These are phyloP conservation scores for Pteronura brasiliensis DNA, from an alignment of 2,113 vertebrate genomes.

Conservation along the genomic window DNA sequence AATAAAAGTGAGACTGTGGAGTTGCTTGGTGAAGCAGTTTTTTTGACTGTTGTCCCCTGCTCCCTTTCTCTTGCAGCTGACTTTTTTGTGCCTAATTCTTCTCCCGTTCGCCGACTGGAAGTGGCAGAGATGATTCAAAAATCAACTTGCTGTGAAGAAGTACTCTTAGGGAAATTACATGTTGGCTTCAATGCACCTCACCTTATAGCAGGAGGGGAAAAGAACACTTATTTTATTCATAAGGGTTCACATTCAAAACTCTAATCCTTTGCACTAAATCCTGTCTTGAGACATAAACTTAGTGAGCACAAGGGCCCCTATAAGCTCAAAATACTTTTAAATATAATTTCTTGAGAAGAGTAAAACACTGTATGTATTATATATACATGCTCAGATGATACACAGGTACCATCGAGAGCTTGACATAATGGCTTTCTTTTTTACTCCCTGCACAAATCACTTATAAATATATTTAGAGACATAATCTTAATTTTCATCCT, in stretches of 20 bases:
- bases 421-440: neutral
- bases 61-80: too few species aligned
- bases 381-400: neutral
- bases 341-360: neutral
- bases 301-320: neutral
- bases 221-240: neutral
- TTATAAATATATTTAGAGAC: neutral
- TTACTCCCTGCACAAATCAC: neutral
- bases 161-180: neutral
- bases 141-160: neutral
- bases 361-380: neutral
- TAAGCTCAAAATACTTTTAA: neutral
- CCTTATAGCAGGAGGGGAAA: neutral
- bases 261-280: neutral
- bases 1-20: too few species aligned
- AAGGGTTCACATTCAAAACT: neutral
- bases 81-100: too few species aligned
- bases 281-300: neutral
- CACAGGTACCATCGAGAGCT: neutral
- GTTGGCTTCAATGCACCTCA: neutral
- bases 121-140: neutral
- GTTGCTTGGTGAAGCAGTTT: too few species aligned
- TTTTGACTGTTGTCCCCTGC: too few species aligned
- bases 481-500: neutral
- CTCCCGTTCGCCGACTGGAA: too few species aligned